Percentiles rank a stretch among this genome's conserved stretches.
These are phyloP conservation scores for Diadema setosum DNA, from an alignment of 35 echinoderm and acorn worm genomes.

Conservation along the genomic window DNA sequence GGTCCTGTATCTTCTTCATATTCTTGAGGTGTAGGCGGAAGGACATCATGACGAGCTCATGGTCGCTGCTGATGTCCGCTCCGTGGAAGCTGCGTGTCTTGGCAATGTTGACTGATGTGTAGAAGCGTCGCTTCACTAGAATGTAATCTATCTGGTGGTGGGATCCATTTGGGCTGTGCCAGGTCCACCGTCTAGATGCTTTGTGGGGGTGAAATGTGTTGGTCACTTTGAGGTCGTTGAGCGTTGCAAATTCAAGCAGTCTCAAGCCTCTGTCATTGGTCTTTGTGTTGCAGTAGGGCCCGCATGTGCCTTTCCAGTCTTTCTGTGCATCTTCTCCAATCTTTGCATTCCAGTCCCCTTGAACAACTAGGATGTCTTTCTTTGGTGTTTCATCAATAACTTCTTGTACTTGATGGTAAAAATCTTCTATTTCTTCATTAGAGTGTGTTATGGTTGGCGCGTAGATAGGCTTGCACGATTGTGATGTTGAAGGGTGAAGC, in stretches of 20 bases:
- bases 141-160: constrained; percentile 45
- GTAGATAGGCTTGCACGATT: no score
- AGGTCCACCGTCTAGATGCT: neutral
- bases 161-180: no score
- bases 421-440: no score
- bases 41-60: constrained; percentile 42
- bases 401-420: no score
- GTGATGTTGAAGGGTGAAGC: constrained; percentile 58
- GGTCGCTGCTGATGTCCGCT: constrained; percentile 64
- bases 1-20: neutral
- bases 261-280: no score
- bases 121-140: neutral
- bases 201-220: constrained; percentile 23
- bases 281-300: no score
- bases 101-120: neutral
- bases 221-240: no score
- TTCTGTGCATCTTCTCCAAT: constrained; percentile 11
- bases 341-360: constrained; percentile 69
- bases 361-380: constrained; percentile 47
- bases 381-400: no score
- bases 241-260: no score
- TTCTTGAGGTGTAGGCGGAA: constrained; percentile 25
- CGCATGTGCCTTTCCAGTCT: constrained; percentile 24
- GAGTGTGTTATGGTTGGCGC: constrained; percentile 11
- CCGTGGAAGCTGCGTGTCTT: constrained; percentile 43